Evolutionary conservation across 2,888 invertebrate genomes (phyloP).

Genomic region (Machimus atricapillus): DNA sequence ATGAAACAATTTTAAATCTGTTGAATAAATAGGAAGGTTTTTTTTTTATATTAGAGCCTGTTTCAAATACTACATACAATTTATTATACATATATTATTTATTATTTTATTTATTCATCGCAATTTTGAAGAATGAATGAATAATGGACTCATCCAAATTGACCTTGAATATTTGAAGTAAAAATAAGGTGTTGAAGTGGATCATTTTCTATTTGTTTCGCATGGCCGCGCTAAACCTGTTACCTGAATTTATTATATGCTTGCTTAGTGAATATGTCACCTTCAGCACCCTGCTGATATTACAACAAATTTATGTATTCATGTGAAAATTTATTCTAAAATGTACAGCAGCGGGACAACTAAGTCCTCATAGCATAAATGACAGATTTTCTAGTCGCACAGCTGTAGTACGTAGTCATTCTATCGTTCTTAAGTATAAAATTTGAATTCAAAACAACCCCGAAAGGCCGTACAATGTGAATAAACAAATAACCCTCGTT

Average conservation of each 20-base stretch:
- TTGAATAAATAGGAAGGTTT: too few relatives aligned
- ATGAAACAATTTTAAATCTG: too few relatives aligned
- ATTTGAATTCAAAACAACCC: conserved; percentile 23
- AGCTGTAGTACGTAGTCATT: background rate
- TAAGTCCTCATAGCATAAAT: background rate
- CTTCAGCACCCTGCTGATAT: background rate
- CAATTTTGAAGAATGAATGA: background rate
- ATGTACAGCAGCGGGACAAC: background rate
- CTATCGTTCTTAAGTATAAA: background rate
- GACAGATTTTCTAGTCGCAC: background rate
- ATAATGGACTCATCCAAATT: background rate
- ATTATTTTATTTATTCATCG: background rate
- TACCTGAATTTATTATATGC: background rate
- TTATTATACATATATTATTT: too few relatives aligned
- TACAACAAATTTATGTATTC: background rate
- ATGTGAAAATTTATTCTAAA: background rate
- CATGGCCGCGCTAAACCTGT: background rate
- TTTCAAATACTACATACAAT: too few relatives aligned
- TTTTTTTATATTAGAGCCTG: too few relatives aligned
- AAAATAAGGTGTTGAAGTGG: background rate
- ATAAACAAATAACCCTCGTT: conserved; percentile 20
- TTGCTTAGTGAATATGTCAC: background rate
- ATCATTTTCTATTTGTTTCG: background rate
- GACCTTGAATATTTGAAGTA: background rate
- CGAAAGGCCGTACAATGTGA: background rate